These are phyloP conservation scores for Drosophila tripunctata DNA, from an alignment of 2,888 invertebrate genomes.

Conservation along the genomic window DNA sequence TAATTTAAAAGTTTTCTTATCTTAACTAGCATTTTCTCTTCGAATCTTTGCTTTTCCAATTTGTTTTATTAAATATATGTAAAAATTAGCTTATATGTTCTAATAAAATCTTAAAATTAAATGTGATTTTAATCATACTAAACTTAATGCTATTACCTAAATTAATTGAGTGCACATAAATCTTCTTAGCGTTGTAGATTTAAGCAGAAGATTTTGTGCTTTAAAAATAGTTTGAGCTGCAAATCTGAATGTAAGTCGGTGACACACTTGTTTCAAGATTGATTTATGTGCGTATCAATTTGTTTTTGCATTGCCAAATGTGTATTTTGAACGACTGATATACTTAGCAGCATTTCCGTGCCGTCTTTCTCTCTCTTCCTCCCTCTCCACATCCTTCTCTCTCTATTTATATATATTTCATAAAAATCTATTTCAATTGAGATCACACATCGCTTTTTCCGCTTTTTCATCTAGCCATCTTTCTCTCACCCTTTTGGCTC, in stretches of 20 bases:
- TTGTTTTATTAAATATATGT: background rate
- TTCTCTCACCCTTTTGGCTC: no score
- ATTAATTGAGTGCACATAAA: background rate
- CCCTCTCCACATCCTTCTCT: background rate
- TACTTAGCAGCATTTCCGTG: background rate
- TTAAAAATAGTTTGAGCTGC: background rate
- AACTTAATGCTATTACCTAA: background rate
- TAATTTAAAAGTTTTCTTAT: no score
- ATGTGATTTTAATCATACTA: background rate
- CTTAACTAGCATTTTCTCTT: no score
- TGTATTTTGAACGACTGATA: background rate
- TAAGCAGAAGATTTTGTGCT: background rate
- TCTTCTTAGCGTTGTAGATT: background rate
- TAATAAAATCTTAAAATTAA: background rate
- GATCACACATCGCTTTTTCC: no score
- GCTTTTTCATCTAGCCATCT: background rate
- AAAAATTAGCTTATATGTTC: no score
- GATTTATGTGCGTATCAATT: background rate
- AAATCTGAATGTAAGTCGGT: background rate
- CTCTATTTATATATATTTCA: background rate
- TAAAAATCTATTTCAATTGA: slow-evolving; percentile 3
- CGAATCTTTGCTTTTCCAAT: no score
- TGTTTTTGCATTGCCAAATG: background rate
- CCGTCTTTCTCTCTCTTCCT: background rate
- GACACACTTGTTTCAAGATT: slow-evolving; percentile 2